Percentiles rank a stretch among this genome's conserved stretches.
Evolutionary conservation across 2,888 invertebrate genomes (phyloP).

Genomic region (Dynastes tityus): DNA sequence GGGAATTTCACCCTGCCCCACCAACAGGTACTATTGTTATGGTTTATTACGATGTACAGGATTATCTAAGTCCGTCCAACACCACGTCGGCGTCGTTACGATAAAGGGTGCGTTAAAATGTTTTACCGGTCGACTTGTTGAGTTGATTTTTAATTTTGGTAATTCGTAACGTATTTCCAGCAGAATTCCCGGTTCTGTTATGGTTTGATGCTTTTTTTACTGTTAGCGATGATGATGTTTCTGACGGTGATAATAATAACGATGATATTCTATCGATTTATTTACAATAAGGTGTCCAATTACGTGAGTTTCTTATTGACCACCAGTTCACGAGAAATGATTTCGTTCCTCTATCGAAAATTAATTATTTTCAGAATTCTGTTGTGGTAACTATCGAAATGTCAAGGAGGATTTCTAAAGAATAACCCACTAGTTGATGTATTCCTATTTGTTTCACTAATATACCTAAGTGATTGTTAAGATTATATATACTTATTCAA

Average conservation of each 20-base stretch:
- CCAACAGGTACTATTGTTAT: conserved; percentile 67
- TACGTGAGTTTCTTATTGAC: conserved; percentile 20
- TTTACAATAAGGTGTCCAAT: conserved; percentile 27
- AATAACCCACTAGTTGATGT: neutral
- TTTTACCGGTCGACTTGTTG: conserved; percentile 52
- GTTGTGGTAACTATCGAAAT: neutral
- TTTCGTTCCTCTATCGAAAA: conserved; percentile 12
- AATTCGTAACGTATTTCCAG: conserved; percentile 50
- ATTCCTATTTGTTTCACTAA: neutral
- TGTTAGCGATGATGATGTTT: conserved; percentile 35
- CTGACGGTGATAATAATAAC: conserved; percentile 13
- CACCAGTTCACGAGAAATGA: conserved; percentile 19
- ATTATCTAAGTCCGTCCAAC: conserved; percentile 50
- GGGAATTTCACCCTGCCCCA: conserved; percentile 65
- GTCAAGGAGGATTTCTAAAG: neutral
- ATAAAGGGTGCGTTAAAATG: conserved; percentile 53
- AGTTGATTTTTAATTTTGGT: conserved; percentile 52
- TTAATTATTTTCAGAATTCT: conserved; percentile 1
- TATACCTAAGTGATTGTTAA: too few relatives aligned
- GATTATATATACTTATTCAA: too few relatives aligned
- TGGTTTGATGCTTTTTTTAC: conserved; percentile 48
- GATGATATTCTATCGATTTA: conserved; percentile 35
- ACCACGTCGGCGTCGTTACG: neutral
- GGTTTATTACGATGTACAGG: conserved; percentile 57
- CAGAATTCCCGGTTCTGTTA: conserved; percentile 46